Percentiles rank a stretch among this genome's conserved stretches.
These are phyloP conservation scores for Lasioglossum oenotherae DNA, from an alignment of 2,888 invertebrate species.

Conservation along the genomic window DNA sequence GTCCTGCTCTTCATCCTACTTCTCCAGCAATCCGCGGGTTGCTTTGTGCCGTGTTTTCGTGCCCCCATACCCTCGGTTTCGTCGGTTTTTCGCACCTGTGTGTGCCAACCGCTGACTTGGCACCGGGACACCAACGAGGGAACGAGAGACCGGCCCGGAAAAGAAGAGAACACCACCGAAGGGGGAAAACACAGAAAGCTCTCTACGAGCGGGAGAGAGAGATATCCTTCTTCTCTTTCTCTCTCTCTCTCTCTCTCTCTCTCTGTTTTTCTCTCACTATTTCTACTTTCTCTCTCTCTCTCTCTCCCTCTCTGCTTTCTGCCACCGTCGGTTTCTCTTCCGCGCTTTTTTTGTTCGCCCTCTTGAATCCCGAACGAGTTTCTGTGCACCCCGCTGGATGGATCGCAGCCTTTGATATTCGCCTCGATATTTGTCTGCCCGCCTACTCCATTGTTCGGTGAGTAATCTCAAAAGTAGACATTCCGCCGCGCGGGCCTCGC, in stretches of 20 bases:
- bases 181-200: conserved; percentile 12
- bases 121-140: conserved; percentile 3
- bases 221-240: neutral
- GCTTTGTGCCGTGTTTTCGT: conserved; percentile 37
- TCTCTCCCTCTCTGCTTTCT: neutral
- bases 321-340: neutral
- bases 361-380: conserved; percentile 44
- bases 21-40: neutral
- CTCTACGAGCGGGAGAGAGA: neutral
- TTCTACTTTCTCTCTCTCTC: neutral
- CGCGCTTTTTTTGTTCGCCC: conserved; percentile 5
- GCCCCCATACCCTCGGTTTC: neutral
- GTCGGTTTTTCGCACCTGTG: conserved; percentile 42
- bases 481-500: neutral
- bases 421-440: conserved; percentile 42
- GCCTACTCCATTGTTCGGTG: conserved; percentile 46
- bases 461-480: conserved; percentile 52
- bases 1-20: neutral
- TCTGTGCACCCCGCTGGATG: conserved; percentile 53
- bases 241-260: neutral
- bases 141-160: neutral
- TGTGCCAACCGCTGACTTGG: conserved; percentile 36
- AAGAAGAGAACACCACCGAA: conserved; percentile 12
- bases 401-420: conserved; percentile 57
- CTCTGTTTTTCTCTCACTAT: too few species aligned